Conservation (phyloP, 1,140 invertebrate species). For the Myzus persicae region DNA sequence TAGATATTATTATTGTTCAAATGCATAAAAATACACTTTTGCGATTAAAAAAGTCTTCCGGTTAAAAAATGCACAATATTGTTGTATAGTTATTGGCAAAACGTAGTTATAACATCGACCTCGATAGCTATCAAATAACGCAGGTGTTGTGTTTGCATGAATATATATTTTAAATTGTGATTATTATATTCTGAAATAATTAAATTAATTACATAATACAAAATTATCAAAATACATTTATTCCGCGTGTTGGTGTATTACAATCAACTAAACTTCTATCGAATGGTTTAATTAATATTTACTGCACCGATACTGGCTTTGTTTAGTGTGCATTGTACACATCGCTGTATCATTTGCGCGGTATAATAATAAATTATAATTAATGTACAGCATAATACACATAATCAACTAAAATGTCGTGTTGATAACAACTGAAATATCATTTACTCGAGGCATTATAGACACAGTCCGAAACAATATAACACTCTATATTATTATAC, state of each 20-base stretch:
- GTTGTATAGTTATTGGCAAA: background rate
- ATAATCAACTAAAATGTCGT: background rate
- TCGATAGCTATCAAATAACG: background rate
- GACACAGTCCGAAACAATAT: background rate
- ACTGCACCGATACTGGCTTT: background rate
- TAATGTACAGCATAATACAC: background rate
- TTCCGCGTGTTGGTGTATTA: background rate
- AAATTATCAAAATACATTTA: slow-evolving; percentile 2
- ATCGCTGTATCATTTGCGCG: background rate
- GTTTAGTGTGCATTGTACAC: background rate
- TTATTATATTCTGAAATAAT: background rate
- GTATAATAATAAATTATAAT: slow-evolving; percentile 22
- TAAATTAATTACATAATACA: background rate
- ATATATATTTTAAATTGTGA: background rate
- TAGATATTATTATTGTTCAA: background rate
- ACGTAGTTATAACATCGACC: background rate
- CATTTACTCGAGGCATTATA: background rate
- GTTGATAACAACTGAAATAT: slow-evolving; percentile 5
- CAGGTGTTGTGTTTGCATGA: background rate
- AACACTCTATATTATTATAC: slow-evolving; percentile 1
- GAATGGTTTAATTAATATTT: background rate
- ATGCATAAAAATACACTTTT: background rate
- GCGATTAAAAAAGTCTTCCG: background rate
- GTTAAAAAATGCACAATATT: background rate
- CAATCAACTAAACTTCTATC: background rate